Evolutionary conservation across 1,140 invertebrate genomes (phyloP).

Genomic region (Andrena cerasifolii): DNA sequence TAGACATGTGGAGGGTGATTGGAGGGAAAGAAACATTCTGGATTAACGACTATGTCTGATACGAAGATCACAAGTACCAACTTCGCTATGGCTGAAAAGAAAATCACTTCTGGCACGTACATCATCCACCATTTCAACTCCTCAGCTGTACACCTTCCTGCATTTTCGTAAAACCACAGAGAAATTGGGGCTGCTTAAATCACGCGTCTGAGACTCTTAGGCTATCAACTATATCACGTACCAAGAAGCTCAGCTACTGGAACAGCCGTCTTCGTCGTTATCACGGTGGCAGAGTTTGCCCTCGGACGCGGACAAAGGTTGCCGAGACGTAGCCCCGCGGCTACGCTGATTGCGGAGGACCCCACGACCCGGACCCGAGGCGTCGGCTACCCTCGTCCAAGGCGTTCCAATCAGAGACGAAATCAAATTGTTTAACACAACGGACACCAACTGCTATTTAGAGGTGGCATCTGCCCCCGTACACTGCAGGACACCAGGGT

Average conservation of each 20-base stretch:
- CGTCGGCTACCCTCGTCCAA: slow-evolving; percentile 58
- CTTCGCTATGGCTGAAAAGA: too few species aligned
- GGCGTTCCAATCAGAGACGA: slow-evolving; percentile 76
- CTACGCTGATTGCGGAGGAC: slow-evolving; percentile 77
- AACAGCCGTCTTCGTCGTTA: not conserved
- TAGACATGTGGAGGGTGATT: too few species aligned
- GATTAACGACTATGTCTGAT: too few species aligned
- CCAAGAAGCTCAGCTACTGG: not conserved
- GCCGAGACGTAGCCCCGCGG: slow-evolving; percentile 55
- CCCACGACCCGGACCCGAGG: slow-evolving; percentile 57
- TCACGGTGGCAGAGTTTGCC: slow-evolving; percentile 33
- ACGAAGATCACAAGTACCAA: too few species aligned
- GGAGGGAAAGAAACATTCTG: not conserved
- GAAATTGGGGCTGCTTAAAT: too few species aligned
- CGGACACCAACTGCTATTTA: slow-evolving; percentile 80
- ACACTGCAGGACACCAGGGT: not conserved
- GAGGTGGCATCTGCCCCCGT: slow-evolving; percentile 72
- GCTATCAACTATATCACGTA: not conserved
- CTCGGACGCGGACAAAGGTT: slow-evolving; percentile 28
- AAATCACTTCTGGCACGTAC: too few species aligned
- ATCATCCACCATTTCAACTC: too few species aligned
- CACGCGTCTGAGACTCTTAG: too few species aligned
- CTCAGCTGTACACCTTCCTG: too few species aligned
- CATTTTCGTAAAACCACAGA: too few species aligned
- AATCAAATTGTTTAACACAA: slow-evolving; percentile 80